Conservation (phyloP, 92 coral and sea anemone species). For the Paragorgia papillata region DNA sequence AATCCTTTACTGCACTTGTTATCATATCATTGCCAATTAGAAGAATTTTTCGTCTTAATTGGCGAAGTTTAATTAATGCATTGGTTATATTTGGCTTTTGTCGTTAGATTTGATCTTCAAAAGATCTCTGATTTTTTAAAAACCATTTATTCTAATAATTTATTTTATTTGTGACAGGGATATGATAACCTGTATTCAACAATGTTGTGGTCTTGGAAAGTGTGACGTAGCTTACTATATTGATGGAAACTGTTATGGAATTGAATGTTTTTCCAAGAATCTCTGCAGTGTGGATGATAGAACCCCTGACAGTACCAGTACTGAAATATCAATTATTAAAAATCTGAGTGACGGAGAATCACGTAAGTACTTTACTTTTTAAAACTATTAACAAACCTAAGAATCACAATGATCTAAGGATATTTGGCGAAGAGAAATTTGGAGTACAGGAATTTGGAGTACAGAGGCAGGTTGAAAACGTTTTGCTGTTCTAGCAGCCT, state of each 20-base stretch:
- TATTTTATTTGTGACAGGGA: too few relatives aligned
- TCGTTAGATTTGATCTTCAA: too few relatives aligned
- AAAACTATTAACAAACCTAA: neutral
- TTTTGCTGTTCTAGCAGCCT: neutral
- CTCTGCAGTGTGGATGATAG: conserved; percentile 71
- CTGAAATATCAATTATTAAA: conserved; percentile 37
- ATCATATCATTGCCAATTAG: too few relatives aligned
- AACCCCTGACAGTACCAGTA: conserved; percentile 40
- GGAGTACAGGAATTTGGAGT: neutral
- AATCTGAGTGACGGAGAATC: neutral
- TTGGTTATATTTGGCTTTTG: too few relatives aligned
- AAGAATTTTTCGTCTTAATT: too few relatives aligned
- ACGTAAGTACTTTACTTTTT: conserved; percentile 9
- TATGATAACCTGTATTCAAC: conserved; percentile 80
- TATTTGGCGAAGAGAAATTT: neutral
- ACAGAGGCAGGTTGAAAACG: neutral
- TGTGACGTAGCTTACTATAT: conserved; percentile 95
- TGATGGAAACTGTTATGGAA: conserved; percentile 89
- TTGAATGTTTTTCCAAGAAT: conserved; percentile 74
- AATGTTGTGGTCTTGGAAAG: conserved; percentile 76
- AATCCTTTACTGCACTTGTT: too few relatives aligned
- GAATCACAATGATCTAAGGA: neutral
- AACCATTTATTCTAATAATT: too few relatives aligned
- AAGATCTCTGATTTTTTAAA: too few relatives aligned
- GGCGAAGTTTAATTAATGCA: too few relatives aligned